Base-by-base conservation (phyloP, 1,140 invertebrate genomes). In the Drosophila lacertosa region DNA sequence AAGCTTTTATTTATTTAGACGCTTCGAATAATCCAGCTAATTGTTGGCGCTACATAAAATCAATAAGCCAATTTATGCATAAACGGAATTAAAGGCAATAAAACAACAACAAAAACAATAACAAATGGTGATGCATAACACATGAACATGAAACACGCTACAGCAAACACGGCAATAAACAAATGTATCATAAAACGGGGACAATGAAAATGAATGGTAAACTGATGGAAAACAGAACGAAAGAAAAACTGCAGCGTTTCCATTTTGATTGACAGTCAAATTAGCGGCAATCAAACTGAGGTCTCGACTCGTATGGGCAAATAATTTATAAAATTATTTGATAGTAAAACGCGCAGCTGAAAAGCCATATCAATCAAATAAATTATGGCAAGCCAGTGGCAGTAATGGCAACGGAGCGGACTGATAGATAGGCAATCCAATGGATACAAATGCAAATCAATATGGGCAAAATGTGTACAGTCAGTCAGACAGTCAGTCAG, bases 221-320 rank as follows among this genome's bases (percentile, higher is more conserved):
- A 45, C 33, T 29, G 10, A 57, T 32, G 32, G 16, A n/a, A 70
- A 70, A 42, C 55, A 58, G 51, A 60, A 44, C 47, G n/a, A 26
- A 60, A 65, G 7, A 66, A 74, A 24, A 59, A 39, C 24, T 60
- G 35, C 22, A 62, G 65, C 66, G 57, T 68, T 53, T 44, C 64
- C 53, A 77, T 81, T n/a, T n/a, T 86, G 81, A 86, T 88, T 86
- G 81, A 86, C 81, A 86, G 81, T 81, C 82, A 86, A 86, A 86
- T 86, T 86, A 86, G 82, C 77, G 77, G 82, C 81, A 86, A 88
- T 88, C 65, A 81, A 81, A 86, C 16, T 35, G 42, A 72, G 57
- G 37, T 77, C 63, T 68, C 53, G 18, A 66, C 24, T 40, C 26
- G 39, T 60, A 73, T 76, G 66, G 76, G 67, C 64, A 80, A 76